Evolutionary conservation across 2,888 invertebrate genomes (phyloP).

Genomic region (Danaus chrysippus): DNA sequence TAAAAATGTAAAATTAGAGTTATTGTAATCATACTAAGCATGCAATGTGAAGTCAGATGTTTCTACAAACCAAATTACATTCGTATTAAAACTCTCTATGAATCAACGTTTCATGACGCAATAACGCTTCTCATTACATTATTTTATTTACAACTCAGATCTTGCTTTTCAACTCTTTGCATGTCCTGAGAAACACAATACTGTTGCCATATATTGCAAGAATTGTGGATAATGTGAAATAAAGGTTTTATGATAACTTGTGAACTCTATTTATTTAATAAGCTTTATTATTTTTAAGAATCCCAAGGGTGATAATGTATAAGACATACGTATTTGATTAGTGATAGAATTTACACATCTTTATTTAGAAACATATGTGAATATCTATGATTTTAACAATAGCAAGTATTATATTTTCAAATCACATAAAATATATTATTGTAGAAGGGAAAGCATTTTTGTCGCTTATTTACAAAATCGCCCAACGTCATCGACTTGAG

Average conservation of each 20-base stretch:
- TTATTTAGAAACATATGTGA: too few species aligned
- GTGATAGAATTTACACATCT: too few species aligned
- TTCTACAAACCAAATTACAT: conserved; percentile 27
- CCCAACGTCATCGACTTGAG: background rate
- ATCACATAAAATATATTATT: background rate
- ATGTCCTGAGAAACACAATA: conserved; percentile 43
- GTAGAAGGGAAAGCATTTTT: background rate
- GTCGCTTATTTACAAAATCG: background rate
- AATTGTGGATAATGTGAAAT: background rate
- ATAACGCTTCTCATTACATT: conserved; percentile 38
- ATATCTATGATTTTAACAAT: too few species aligned
- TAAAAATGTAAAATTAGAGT: too few species aligned
- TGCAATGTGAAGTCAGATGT: conserved; percentile 2
- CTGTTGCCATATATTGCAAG: conserved; percentile 32
- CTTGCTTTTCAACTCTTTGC: conserved; percentile 43
- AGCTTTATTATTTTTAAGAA: too few species aligned
- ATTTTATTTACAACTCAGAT: conserved; percentile 56
- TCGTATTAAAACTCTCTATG: conserved; percentile 23
- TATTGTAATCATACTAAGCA: too few species aligned
- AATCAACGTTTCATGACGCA: conserved; percentile 22
- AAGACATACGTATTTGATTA: too few species aligned
- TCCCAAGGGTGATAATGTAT: too few species aligned
- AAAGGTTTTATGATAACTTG: background rate
- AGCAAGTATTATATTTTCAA: too few species aligned
- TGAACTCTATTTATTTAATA: background rate